Evolutionary conservation across 2,888 invertebrate species (phyloP), one percentile per base, ranked within the genome.

Genomic region (Deilephila elpenor): DNA sequence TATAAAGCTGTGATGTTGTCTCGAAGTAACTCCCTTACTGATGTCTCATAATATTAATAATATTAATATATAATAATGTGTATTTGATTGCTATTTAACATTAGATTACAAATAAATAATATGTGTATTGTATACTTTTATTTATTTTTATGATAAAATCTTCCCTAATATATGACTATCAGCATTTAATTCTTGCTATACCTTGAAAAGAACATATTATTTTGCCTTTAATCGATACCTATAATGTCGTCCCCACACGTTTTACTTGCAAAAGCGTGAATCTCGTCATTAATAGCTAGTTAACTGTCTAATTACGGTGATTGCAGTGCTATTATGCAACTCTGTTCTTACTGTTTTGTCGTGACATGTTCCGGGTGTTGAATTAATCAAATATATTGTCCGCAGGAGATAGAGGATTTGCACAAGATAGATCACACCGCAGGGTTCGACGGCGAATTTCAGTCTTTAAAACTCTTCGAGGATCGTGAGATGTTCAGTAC

Each of bases 401-500:
- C 85, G 7, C 79, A 93, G 92, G 86, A 88, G 61, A 81, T 84
- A 71, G 89, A 90, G 74, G 86, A 88, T 32, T 79, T 78, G 37
- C 82, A 83, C 29, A 84, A 85, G 59, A 59, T 83, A 29, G 88
- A 89, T 5, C 77, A 75, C 59, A 88, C 84, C 61, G 80, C 86
- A 75, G 93, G 99, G 4, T 99, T 99, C 88, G 98, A 98, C 96
- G 98, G 98, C 88, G 99, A 99, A 93, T 99, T 99, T 91, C 98
- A 99, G 93, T 97, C 98, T 62, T 91, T 99, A 78, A 98, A 98
- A 88, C 97, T 98, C 85, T 96, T 98, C 88, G 99, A 99, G 88
- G 98, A 98, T 82, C 96, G 98, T 80, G 97, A 98, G 88, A 95
- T 98, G 72, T 98, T 98, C 90, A 98, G 98, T 25, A 96, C 98